Evolutionary conservation across 2,113 vertebrate genomes (phyloP), one percentile per base, ranked within the genome.

Genomic region (Globicephala melas): DNA sequence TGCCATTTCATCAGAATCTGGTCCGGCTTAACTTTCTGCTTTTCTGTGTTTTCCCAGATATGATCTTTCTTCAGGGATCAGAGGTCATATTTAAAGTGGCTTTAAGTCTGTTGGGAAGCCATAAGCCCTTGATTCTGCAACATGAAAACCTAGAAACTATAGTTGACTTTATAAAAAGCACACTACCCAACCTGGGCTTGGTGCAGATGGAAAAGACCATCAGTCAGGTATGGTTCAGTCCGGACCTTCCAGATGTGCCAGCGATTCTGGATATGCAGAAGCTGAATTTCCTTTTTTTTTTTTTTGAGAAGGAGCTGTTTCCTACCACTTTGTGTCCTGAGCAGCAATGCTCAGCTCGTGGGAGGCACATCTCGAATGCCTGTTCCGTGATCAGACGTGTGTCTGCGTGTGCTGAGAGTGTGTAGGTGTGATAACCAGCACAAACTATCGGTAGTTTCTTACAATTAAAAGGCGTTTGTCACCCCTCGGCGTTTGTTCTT

Each of bases 171-270:
- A 99, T 99, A 98, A 99, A 99, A 98, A 99, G 98, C 97, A 99
- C 99, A 26, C 99, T 99, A 2, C 99, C 99, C 96, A 99, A 99
- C 98, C 96, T 99, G 96, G 99, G 99, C 80, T 98, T 99, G 97
- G 99, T 99, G 89, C 99, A 99, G 97, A 99, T 99, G 99, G 99
- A 99, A 98, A 99, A 99, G 98, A 99, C 99, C 85, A 99, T 99
- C 98, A 99, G 98, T 98, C 99, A 99, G 99, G 99, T 99, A 99
- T 28, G 97, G 96, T 84, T 82, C 55, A 63, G 74, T 79, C 11
- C 17, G 26, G 74, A 73, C 4, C 0, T 50, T 41, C 3, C 28
- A 25, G 0, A 23, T 6, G 7, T 38, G 20, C n/a, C 8, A 8
- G n/a, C 0, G 0, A 5, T 26, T 73, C 73, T 76, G 8, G 60